Evolutionary conservation across 23 tunicate genomes (phyloP).

Genomic region (Oikopleura albicans): DNA sequence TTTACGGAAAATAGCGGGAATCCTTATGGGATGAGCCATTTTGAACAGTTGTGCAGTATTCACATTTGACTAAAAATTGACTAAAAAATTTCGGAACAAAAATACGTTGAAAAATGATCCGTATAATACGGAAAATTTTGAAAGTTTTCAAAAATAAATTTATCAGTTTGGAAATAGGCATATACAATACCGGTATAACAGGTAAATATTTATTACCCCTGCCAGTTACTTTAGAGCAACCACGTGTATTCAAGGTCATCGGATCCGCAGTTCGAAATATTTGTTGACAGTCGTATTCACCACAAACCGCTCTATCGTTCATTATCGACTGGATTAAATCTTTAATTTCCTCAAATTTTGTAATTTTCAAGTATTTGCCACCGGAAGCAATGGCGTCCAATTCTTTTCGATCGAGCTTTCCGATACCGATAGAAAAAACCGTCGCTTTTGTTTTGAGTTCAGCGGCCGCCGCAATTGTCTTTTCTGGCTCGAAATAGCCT

Average conservation of each 20-base stretch:
- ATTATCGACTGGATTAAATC: neutral
- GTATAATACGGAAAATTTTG: too few relatives aligned
- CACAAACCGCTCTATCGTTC: neutral
- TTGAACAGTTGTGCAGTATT: too few relatives aligned
- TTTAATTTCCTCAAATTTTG: neutral
- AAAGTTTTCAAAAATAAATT: too few relatives aligned
- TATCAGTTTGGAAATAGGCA: too few relatives aligned
- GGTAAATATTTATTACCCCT: neutral
- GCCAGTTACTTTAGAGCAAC: neutral
- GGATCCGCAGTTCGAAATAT: neutral
- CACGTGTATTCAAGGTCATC: neutral
- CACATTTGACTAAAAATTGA: too few relatives aligned
- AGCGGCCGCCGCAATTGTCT: neutral
- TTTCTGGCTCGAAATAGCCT: neutral
- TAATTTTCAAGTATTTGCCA: neutral
- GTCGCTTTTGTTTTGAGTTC: neutral
- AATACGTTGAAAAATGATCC: too few relatives aligned
- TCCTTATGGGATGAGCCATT: too few relatives aligned
- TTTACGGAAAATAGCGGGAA: too few relatives aligned
- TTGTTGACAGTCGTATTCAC: neutral
- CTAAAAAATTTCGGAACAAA: too few relatives aligned
- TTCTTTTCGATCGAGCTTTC: neutral
- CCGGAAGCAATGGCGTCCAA: neutral
- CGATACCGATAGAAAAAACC: neutral
- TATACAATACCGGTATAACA: too few relatives aligned